A percentile compares a stretch with the other conserved stretches of the same genome.
Evolutionary conservation across 2,888 invertebrate species (phyloP).

Genomic region (Lasioglossum lativentre): DNA sequence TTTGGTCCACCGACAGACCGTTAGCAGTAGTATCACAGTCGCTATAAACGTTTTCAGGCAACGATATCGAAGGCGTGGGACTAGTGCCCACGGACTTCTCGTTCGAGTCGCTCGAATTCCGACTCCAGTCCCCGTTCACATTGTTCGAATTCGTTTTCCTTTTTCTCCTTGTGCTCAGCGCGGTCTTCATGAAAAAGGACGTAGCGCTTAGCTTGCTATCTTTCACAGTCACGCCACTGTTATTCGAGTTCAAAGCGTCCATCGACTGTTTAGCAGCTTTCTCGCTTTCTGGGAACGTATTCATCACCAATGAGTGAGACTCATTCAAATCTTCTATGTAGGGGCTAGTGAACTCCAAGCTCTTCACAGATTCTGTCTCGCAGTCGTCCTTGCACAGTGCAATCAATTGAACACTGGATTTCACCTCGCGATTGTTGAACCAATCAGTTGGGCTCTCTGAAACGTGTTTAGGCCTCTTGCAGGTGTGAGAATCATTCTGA

Average conservation of each 20-base stretch:
- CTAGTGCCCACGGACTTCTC: conserved; percentile 68
- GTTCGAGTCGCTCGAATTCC: conserved; percentile 67
- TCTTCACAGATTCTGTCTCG: conserved; percentile 10
- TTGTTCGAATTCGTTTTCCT: conserved; percentile 76
- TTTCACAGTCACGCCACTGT: conserved; percentile 68
- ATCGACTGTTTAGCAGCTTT: conserved; percentile 8
- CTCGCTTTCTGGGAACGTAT: conserved; percentile 9
- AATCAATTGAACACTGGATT: conserved; percentile 12
- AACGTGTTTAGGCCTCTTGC: conserved; percentile 73
- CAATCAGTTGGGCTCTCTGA: conserved; percentile 69
- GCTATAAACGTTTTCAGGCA: conserved; percentile 66
- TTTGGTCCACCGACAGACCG: conserved; percentile 74
- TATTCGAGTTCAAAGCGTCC: conserved; percentile 29
- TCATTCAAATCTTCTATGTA: conserved; percentile 44
- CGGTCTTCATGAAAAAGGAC: conserved; percentile 84
- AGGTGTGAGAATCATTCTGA: conserved; percentile 41
- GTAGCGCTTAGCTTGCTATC: conserved; percentile 78
- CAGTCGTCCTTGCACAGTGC: background rate
- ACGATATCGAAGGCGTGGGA: conserved; percentile 40
- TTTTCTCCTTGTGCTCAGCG: conserved; percentile 82
- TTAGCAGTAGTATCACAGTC: conserved; percentile 52
- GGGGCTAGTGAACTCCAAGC: conserved; percentile 32
- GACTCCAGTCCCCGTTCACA: conserved; percentile 80
- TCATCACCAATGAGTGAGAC: conserved; percentile 45
- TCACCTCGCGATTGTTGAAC: conserved; percentile 52